phyloP scores from a whole-genome alignment of 2,797 vertebrate genomes.

The Coendou prehensilis region DNA sequence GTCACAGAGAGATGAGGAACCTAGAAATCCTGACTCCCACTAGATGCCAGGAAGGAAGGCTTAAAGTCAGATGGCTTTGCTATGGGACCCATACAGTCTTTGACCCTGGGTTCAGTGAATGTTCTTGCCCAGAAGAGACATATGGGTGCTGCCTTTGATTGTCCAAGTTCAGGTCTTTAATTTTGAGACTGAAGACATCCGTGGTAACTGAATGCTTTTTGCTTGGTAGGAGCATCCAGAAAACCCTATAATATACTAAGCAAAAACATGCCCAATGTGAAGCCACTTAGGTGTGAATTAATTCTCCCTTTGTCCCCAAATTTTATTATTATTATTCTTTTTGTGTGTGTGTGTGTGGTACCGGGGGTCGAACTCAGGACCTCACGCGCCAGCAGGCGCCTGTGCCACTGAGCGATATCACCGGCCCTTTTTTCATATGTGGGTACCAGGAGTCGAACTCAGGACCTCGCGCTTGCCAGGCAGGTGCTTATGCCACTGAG shows the following conservation, averaged over 20 bases:
- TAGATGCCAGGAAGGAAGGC: not conserved
- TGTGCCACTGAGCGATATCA: too few species aligned
- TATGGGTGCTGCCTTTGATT: not conserved
- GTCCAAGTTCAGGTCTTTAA: not conserved
- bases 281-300: slow-evolving; percentile 41
- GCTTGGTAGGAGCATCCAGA: slow-evolving; percentile 6
- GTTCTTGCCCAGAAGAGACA: not conserved
- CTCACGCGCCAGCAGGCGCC: too few species aligned
- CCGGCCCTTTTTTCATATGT: too few species aligned
- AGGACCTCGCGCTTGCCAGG: too few species aligned
- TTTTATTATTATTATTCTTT: too few species aligned
- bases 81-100: not conserved
- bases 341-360: too few species aligned
- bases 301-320: not conserved
- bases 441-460: too few species aligned
- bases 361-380: too few species aligned
- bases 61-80: slow-evolving; percentile 8
- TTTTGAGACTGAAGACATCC: slow-evolving; percentile 50
- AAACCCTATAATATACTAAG: slow-evolving; percentile 38
- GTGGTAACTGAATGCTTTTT: slow-evolving; percentile 24
- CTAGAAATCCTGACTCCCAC: not conserved
- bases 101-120: not conserved
- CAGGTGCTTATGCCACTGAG: too few species aligned
- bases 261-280: slow-evolving; percentile 39
- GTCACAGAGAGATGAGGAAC: not conserved